phyloP scores from a whole-genome alignment of 2,888 invertebrate species.

The Pollenia angustigena region DNA sequence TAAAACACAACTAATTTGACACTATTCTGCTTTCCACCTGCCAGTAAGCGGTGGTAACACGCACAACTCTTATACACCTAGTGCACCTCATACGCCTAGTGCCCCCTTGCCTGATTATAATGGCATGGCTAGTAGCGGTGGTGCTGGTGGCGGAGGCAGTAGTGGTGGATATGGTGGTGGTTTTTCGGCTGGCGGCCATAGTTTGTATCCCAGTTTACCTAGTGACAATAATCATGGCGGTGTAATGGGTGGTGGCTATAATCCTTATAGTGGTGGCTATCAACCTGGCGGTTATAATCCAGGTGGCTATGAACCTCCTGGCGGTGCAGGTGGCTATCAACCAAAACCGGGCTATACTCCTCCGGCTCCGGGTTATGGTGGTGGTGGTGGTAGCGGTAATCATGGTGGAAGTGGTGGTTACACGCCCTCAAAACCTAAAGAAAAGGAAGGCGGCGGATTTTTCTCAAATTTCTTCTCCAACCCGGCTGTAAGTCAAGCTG shows the following conservation, averaged over 20 bases:
- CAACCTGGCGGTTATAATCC: slow-evolving; percentile 72
- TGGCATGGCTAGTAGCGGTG: slow-evolving; percentile 73
- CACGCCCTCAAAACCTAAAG: slow-evolving; percentile 77
- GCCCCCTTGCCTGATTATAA: slow-evolving; percentile 76
- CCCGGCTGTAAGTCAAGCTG: slow-evolving; percentile 83
- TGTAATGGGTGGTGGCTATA: slow-evolving; percentile 78
- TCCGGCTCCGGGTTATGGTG: slow-evolving; percentile 79
- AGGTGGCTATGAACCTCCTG: slow-evolving; percentile 77
- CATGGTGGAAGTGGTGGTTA: slow-evolving; percentile 75
- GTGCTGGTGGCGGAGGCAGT: slow-evolving; percentile 75
- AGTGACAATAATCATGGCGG: slow-evolving; percentile 76
- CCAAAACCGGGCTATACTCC: slow-evolving; percentile 76
- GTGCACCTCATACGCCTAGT: slow-evolving; percentile 78
- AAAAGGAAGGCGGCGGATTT: slow-evolving; percentile 81
- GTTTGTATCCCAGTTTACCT: slow-evolving; percentile 81
- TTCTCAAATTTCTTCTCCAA: slow-evolving; percentile 83
- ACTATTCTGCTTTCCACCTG: slow-evolving; percentile 13
- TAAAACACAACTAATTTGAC: slow-evolving; percentile 13
- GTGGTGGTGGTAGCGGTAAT: slow-evolving; percentile 73
- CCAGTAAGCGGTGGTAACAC: slow-evolving; percentile 77
- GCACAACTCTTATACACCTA: slow-evolving; percentile 80
- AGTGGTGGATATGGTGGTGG: slow-evolving; percentile 83
- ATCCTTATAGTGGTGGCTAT: slow-evolving; percentile 77
- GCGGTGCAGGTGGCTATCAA: slow-evolving; percentile 73
- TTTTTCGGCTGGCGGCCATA: slow-evolving; percentile 82